A percentile compares a stretch with the other conserved stretches of the same genome.
phyloP scores from a whole-genome alignment of 2,113 vertebrate species.

The Sciurus niger region DNA sequence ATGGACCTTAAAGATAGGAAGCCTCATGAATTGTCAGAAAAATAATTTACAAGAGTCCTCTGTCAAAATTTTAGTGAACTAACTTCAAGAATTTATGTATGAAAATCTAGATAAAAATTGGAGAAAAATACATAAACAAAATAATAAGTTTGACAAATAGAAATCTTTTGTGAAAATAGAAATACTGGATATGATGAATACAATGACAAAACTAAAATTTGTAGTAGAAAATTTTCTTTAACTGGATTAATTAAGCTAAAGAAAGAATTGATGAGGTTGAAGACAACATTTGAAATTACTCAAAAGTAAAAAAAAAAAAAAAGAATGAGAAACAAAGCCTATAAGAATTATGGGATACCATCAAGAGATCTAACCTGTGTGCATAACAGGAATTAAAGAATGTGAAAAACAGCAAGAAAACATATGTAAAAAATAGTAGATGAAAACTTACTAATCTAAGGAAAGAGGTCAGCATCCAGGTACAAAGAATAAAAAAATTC shows the following conservation, averaged over 20 bases:
- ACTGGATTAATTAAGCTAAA: background rate
- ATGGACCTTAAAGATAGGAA: background rate
- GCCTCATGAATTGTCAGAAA: background rate
- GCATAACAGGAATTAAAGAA: background rate
- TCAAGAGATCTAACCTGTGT: background rate
- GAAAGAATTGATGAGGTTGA: background rate
- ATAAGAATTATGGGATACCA: background rate
- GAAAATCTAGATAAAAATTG: background rate
- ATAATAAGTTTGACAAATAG: background rate
- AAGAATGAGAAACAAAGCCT: background rate
- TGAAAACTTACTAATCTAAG: background rate
- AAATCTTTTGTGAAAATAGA: background rate
- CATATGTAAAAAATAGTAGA: background rate
- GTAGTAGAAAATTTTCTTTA: background rate
- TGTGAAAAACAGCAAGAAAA: background rate
- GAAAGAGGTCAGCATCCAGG: background rate
- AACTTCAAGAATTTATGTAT: background rate
- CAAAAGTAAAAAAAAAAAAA: background rate
- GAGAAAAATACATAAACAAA: background rate
- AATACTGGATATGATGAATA: background rate
- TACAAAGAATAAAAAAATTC: background rate
- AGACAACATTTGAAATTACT: background rate
- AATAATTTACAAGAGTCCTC: background rate
- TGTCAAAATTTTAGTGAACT: background rate
- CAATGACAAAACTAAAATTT: background rate